Evolutionary conservation across 2,888 invertebrate species (phyloP).

Genomic region (Tromatobia lineatoria): DNA sequence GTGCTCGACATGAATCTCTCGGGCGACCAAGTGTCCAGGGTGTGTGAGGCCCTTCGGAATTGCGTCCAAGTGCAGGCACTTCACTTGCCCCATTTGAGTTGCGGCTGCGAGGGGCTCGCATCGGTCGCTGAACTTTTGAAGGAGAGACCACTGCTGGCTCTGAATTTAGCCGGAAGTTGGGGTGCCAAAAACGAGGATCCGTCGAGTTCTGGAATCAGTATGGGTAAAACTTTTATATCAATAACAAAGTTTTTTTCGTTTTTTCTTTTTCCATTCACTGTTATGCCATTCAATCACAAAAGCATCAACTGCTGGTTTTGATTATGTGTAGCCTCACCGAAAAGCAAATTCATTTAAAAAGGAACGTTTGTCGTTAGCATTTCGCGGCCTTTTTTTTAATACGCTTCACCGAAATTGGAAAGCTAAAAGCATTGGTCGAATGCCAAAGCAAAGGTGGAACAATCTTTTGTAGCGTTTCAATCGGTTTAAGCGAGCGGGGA

Average conservation of each 20-base stretch:
- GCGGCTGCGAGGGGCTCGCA: conserved; percentile 86
- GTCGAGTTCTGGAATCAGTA: conserved; percentile 86
- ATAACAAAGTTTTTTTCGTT: conserved; percentile 42
- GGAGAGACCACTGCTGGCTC: conserved; percentile 85
- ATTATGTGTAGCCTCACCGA: not conserved
- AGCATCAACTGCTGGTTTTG: not conserved
- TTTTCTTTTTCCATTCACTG: conserved; percentile 21
- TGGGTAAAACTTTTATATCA: conserved; percentile 82
- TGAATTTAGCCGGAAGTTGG: conserved; percentile 87
- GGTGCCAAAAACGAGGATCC: conserved; percentile 86
- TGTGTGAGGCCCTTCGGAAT: conserved; percentile 86
- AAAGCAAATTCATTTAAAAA: not conserved
- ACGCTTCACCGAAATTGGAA: not conserved
- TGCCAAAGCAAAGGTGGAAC: not conserved
- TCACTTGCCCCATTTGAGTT: conserved; percentile 87
- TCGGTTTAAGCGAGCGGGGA: no score
- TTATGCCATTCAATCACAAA: not conserved
- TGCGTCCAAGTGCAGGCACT: conserved; percentile 86
- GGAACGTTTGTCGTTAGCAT: not conserved
- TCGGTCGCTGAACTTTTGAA: conserved; percentile 86
- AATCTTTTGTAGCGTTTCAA: not conserved
- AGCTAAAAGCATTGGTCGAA: no score
- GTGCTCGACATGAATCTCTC: conserved; percentile 87
- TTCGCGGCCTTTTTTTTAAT: not conserved
- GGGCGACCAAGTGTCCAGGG: conserved; percentile 86